phyloP scores from a whole-genome alignment of 2,113 vertebrate species.

The Pelvicachromis taeniatus region DNA sequence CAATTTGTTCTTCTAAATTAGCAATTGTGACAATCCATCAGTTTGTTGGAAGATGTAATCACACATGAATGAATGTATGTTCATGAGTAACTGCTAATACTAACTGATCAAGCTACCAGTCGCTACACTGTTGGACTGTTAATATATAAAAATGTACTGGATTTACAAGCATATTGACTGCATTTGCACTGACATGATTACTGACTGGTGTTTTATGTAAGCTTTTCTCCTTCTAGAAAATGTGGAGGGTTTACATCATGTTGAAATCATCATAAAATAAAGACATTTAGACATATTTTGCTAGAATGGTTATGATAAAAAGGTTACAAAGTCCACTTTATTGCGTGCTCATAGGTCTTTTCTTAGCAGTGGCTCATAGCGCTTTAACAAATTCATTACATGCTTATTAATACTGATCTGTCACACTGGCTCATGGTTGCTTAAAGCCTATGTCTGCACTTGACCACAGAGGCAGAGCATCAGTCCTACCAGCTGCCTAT shows the following conservation, averaged over 20 bases:
- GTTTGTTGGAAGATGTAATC: not conserved
- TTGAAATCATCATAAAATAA: not conserved
- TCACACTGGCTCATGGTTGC: too few relatives aligned
- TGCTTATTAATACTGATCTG: too few relatives aligned
- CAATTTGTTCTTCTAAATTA: not conserved
- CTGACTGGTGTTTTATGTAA: not conserved
- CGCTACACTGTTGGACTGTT: not conserved
- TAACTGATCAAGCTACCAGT: not conserved
- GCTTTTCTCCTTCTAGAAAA: not conserved
- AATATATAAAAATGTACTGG: not conserved
- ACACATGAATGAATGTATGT: not conserved
- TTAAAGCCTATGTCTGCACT: too few relatives aligned
- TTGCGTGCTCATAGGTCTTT: too few relatives aligned
- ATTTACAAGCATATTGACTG: not conserved
- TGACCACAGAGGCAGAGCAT: too few relatives aligned
- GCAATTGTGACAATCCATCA: not conserved
- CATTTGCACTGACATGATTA: not conserved
- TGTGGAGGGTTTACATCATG: not conserved
- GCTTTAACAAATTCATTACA: too few relatives aligned
- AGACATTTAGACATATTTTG: too few relatives aligned
- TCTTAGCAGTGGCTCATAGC: too few relatives aligned
- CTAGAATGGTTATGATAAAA: too few relatives aligned
- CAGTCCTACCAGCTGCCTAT: too few relatives aligned
- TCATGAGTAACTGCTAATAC: not conserved
- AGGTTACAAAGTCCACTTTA: too few relatives aligned